Percentiles rank a stretch among this genome's conserved stretches.
phyloP scores from a whole-genome alignment of 1,140 invertebrate genomes.

The Euwallacea fornicatus region DNA sequence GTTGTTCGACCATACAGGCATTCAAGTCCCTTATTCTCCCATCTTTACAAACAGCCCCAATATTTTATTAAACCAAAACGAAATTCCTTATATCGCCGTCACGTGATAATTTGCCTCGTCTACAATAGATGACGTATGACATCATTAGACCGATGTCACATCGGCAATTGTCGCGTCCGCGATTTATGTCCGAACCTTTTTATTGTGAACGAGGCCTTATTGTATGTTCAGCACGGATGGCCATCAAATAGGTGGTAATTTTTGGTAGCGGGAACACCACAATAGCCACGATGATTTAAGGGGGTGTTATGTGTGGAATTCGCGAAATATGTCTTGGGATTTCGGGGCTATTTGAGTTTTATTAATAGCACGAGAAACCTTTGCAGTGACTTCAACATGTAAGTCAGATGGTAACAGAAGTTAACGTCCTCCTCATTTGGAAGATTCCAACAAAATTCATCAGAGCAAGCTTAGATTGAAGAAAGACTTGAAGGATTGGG shows the following conservation, averaged over 20 bases:
- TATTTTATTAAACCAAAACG: conserved; percentile 36
- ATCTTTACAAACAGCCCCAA: conserved; percentile 32
- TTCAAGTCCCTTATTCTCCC: conserved; percentile 8
- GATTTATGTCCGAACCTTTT: conserved; percentile 35
- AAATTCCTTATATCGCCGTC: conserved; percentile 32
- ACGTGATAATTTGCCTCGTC: conserved; percentile 37
- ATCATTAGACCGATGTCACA: conserved; percentile 39
- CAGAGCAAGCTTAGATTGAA: no score
- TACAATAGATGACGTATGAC: conserved; percentile 37
- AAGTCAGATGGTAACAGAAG: no score
- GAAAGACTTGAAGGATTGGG: neutral
- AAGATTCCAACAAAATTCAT: no score
- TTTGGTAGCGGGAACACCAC: conserved; percentile 9
- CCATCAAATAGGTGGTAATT: conserved; percentile 36
- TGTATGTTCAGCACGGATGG: conserved; percentile 22
- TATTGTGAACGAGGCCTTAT: conserved; percentile 34
- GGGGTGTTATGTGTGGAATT: conserved; percentile 1
- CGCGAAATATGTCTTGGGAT: no score
- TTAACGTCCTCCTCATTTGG: no score
- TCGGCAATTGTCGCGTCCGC: conserved; percentile 33
- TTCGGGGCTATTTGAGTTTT: no score
- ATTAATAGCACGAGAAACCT: no score
- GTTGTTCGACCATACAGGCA: conserved; percentile 9
- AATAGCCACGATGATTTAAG: conserved; percentile 12
- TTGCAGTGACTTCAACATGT: no score